Evolutionary conservation across 1,140 invertebrate genomes (phyloP), one percentile per base, ranked within the genome.

Genomic region (Drosophila kikkawai): DNA sequence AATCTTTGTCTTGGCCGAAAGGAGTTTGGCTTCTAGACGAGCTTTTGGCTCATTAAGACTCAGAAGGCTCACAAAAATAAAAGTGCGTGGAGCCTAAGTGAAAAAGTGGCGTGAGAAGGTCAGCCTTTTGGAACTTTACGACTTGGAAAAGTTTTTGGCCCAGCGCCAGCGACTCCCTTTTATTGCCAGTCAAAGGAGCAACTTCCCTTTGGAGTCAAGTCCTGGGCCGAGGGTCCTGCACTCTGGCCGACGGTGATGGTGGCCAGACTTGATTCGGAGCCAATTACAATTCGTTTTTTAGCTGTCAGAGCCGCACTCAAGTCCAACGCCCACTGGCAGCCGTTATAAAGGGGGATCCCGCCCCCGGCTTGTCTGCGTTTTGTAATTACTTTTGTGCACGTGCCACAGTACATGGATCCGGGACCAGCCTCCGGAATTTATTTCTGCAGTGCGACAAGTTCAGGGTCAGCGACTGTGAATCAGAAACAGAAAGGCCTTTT

Each of bases 331-430:
- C 59, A 75, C 68, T 67, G 60, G 66, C 64, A 45, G 55, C 51
- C 13, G 17, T 29, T 13, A 7, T 32, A 39, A 22, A 15, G 19
- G 29, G 47, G 47, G 17, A 36, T 51, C 39, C 67, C 71, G 56
- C 53, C 47, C 66, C 47, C 58, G 29, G 17, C 17, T 56, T 67
- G 69, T 85, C 79, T 78, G 78, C 82, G 73, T 78, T 85, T 69
- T 85, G 74, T 85, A 85, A 85, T 86, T 85, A 85, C 82, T 78
- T 86, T 82, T 85, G 61, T 67, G 69, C 78, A 81, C 78, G 82
- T 85, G 82, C 78, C 82, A 17, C 67, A 55, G 56, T 68, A 55
- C 44, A 51, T 55, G 67, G 32, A 56, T 36, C 22, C 37, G 61
- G 66, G 57, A 53, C 13, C 44, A 36, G 55, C 42, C 51, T 63